Conservation (phyloP, 2,113 vertebrate genomes). For the Phylloscopus trochiloides region DNA sequence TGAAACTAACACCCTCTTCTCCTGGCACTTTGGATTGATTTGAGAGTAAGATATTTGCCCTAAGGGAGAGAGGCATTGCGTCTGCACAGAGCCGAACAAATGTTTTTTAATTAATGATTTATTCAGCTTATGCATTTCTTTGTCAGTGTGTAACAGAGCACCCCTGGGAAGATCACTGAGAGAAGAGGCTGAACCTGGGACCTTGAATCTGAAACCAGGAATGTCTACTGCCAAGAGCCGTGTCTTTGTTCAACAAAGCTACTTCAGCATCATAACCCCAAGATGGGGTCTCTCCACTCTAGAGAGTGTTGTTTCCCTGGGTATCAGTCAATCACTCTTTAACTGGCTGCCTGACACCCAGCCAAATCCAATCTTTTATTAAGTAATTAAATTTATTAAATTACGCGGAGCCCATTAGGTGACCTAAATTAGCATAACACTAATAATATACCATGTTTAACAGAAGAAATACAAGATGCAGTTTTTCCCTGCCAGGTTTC, state of each 20-base stretch:
- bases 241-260: background rate
- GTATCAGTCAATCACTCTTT: background rate
- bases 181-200: conserved; percentile 30
- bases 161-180: conserved; percentile 34
- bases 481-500: background rate
- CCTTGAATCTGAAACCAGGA: conserved; percentile 32
- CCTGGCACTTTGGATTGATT: background rate
- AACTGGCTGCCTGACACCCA: background rate
- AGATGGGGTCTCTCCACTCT: background rate
- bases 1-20: background rate
- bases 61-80: background rate
- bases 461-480: background rate
- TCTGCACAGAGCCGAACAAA: background rate
- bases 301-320: background rate
- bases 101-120: conserved; percentile 62
- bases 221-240: background rate
- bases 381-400: conserved; percentile 44
- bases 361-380: conserved; percentile 24
- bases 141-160: background rate
- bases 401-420: background rate
- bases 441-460: background rate
- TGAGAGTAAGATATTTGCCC: conserved; percentile 4
- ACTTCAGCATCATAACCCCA: fast-evolving
- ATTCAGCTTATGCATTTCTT: conserved; percentile 39
- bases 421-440: background rate